Base-by-base conservation (phyloP, 2,113 vertebrate genomes). In the Clarias macrocephalus region DNA sequence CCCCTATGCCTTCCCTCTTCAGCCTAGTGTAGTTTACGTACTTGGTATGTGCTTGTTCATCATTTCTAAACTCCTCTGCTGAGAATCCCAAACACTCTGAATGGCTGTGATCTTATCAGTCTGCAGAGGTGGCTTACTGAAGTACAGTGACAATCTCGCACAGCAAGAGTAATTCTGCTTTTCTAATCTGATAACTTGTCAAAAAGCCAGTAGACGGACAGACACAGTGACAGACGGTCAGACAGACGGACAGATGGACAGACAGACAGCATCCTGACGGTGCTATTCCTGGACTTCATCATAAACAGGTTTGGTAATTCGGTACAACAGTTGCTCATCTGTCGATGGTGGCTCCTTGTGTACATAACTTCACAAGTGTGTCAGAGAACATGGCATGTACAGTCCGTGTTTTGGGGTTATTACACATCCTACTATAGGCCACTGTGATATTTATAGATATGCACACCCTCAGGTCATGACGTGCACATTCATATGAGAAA, bases 61-160 rank as follows among this genome's bases (percentile, higher is more conserved):
- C 87, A 86, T 52, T 91, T 91, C 75, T 68, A 56, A 52, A 89
- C 84, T 88, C 86, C 84, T 89, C 84, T 80, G 84, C 85, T 88
- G 48, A 81, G 57, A 84, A 87, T 19, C 77, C 65, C 25, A 52
- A 19, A 65, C 52, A 13, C 68, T 37, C 28, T 25, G 6, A 62
- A 59, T n/a, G 57, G 6, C 83, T 62, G 18, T 42, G 83, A 84
- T 72, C 68, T 73, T 30, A 75, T 72, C 68, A 33, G 15, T 28
- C 42, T 54, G 57, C 21, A 63, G 23, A 65, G 19, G 21, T 42
- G 52, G 8, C 7, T 30, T 33, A 57, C 54, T 59, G 28, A 30
- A 80, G 28, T 56, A 30, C 76, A 2, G 18, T 19, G 0, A 76
- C n/a, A 30, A 7, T 63, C 62, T 48, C 48, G 1, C 62, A 63